Conservation (phyloP, 2,113 vertebrate species). For the Hyperopisus bebe region DNA sequence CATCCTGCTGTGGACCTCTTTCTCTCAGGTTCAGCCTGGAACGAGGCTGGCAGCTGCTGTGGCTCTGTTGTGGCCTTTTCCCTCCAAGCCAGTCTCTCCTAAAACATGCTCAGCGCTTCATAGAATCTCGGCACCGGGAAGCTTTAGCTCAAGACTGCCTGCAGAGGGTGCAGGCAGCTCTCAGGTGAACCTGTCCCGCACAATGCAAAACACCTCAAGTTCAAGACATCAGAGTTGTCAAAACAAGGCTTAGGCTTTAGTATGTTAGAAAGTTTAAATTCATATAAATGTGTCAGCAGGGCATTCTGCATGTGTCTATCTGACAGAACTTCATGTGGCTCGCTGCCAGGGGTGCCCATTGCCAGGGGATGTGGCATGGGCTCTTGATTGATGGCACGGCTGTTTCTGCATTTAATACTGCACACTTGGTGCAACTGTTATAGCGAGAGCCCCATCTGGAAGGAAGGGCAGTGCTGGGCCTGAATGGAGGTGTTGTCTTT, state of each 20-base stretch:
- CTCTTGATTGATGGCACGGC: conserved; percentile 18
- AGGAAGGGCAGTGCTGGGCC: neutral
- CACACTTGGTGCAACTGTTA: conserved; percentile 14
- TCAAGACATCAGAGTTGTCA: neutral
- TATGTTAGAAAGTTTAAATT: neutral
- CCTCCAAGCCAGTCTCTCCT: conserved; percentile 74
- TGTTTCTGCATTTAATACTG: neutral
- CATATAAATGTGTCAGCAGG: neutral
- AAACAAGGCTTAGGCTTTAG: neutral
- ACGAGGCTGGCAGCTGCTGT: conserved; percentile 89
- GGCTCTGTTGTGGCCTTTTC: conserved; percentile 90
- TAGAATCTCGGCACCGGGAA: conserved; percentile 70
- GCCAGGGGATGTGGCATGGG: conserved; percentile 14
- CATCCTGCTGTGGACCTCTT: neutral
- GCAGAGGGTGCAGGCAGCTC: conserved; percentile 69
- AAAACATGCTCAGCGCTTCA: conserved; percentile 77
- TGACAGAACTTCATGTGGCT: neutral
- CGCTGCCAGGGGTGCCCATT: neutral
- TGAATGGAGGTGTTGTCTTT: conserved; percentile 1
- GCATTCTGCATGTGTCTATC: neutral
- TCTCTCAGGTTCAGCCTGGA: conserved; percentile 74
- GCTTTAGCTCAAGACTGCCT: conserved; percentile 68
- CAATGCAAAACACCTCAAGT: neutral
- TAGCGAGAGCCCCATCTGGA: neutral
- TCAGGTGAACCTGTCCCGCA: conserved; percentile 62